Percentiles rank a stretch among this genome's conserved stretches.
Evolutionary conservation across 2,888 invertebrate species (phyloP).

Genomic region (Synergus umbraculus): DNA sequence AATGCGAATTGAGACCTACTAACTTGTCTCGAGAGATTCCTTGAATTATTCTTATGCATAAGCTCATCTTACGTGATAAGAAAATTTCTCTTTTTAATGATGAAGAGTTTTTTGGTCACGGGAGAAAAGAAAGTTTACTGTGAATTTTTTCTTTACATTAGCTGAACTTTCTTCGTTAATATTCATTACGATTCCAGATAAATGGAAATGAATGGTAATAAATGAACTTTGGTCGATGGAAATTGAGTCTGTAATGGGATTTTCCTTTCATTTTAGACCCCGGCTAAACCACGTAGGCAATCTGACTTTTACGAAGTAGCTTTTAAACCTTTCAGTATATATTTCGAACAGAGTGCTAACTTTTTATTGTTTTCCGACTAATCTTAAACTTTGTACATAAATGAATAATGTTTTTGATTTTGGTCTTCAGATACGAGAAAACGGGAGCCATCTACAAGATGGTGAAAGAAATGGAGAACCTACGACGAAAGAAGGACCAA

Average conservation of each 20-base stretch:
- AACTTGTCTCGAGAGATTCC: not conserved
- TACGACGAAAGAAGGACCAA: constrained; percentile 45
- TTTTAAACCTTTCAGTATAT: not conserved
- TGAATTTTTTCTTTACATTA: constrained; percentile 17
- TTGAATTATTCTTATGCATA: not conserved
- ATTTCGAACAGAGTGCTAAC: not conserved
- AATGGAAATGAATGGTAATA: constrained; percentile 36
- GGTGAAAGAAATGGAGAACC: constrained; percentile 56
- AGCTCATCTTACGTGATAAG: not conserved
- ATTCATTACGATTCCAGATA: constrained; percentile 16
- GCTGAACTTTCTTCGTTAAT: not conserved
- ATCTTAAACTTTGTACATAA: not conserved
- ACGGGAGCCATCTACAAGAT: constrained; percentile 47
- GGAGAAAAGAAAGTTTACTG: not conserved
- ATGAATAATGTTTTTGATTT: not conserved
- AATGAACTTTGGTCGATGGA: constrained; percentile 24
- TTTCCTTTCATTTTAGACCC: constrained; percentile 15
- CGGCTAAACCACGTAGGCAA: constrained; percentile 9
- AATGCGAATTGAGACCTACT: constrained; percentile 15
- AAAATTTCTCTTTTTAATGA: not conserved
- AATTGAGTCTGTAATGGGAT: not conserved
- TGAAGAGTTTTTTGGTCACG: not conserved
- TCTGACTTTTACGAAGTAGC: constrained; percentile 14
- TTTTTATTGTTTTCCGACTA: not conserved
- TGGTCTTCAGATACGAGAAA: constrained; percentile 49